A percentile compares a stretch with the other conserved stretches of the same genome.
Evolutionary conservation across 2,113 vertebrate genomes (phyloP).

Genomic region (Chaetorhynchus papuensis): DNA sequence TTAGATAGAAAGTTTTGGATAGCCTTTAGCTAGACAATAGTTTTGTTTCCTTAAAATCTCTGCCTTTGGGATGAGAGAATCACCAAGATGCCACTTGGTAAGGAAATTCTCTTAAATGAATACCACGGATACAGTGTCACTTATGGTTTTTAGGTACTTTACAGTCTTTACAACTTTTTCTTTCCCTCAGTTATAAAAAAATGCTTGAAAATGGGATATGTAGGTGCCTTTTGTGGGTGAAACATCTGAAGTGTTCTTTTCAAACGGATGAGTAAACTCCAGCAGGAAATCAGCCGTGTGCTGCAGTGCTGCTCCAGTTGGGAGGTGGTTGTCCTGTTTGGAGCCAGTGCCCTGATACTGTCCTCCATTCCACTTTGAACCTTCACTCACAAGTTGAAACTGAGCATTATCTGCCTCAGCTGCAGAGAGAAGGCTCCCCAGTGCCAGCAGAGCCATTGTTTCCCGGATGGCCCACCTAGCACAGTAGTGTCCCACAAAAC

Average conservation of each 20-base stretch:
- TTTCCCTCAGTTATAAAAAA: neutral
- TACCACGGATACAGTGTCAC: neutral
- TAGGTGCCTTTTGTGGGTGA: neutral
- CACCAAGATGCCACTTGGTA: neutral
- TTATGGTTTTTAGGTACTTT: neutral
- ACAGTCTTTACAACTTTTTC: neutral
- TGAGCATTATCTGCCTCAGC: neutral
- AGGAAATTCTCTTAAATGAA: neutral
- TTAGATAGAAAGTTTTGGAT: neutral
- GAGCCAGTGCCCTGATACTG: neutral
- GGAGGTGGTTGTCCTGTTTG: neutral
- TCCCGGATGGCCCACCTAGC: neutral
- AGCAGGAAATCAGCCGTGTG: fast-evolving
- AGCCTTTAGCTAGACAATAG: neutral
- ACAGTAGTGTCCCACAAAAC: neutral
- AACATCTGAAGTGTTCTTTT: neutral
- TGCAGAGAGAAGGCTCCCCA: fast-evolving
- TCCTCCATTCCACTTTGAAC: neutral
- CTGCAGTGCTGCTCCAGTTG: neutral
- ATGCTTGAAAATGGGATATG: neutral
- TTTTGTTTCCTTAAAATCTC: neutral
- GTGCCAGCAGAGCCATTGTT: neutral
- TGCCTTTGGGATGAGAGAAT: neutral
- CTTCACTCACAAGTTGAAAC: neutral
- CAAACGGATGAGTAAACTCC: neutral